Base-by-base conservation (phyloP, 2,797 vertebrate genomes). In the Propithecus perrieri region DNA sequence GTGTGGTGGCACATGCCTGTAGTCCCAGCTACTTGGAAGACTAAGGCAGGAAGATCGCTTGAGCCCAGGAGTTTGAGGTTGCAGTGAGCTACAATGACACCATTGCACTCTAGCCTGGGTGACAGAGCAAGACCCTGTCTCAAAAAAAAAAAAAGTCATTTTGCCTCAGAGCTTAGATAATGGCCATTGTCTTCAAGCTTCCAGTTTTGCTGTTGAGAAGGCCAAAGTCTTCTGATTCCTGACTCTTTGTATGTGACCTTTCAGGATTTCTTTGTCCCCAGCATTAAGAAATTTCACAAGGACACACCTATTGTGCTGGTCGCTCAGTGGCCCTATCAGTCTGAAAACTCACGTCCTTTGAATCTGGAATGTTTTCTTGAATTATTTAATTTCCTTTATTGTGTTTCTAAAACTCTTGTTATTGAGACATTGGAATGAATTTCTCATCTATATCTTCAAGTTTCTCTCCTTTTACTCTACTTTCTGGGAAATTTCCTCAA, bases 401-500 rank as follows among this genome's bases (percentile, higher is more conserved):
- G 30, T 61, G 28, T 83, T 89, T 91, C 85, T 94, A 30, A 79
- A 87, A 78, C 43, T 30, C 50, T 71, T 38, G 5, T 28, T 63
- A 33, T 48, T 89, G 43, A 85, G 75, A 74, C 7, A 22, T 61
- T 28, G 75, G 26, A 11, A 57, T 69, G 48, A 87, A 33, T 76
- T 85, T 93, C 38, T 75, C 50, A 53, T 78, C 53, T 74, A 30
- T 86, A 90, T 43, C n/a, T 67, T 91, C 55, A 72, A n/a, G 35
- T 88, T 92, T 86, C 57, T 87, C 8, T 53, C 79, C 92, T 88
- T 96, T 71, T 24, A 2, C 26, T 95, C 38, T 41, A 28, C n/a
- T 96, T 85, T 85, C 69, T 90, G 84, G 71, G 48, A 92, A 91
- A 55, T 71, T 50, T 94, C n/a, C 57, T 92, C 20, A 63, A 5